A percentile compares a stretch with the other conserved stretches of the same genome.
These are phyloP conservation scores for Hypsibius dujardini DNA, from an alignment of 1,140 invertebrate species.

Conservation along the genomic window DNA sequence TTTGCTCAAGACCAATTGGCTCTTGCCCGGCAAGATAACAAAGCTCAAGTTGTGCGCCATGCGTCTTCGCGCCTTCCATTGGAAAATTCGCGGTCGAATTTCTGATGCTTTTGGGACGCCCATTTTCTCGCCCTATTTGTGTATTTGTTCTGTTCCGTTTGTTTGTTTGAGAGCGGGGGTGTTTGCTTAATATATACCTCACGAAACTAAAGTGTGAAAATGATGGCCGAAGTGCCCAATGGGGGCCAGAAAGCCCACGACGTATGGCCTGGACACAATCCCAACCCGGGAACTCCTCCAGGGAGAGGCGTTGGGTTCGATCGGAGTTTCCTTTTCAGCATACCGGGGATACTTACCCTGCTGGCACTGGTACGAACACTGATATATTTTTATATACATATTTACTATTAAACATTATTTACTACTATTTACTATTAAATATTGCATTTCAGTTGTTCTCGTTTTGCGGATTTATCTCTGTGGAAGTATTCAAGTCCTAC, in stretches of 20 bases:
- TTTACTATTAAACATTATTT: too few species aligned
- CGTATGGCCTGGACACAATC: neutral
- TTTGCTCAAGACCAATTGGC: too few species aligned
- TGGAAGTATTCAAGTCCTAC: neutral
- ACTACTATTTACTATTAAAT: neutral
- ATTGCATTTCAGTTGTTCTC: neutral
- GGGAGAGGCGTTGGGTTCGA: neutral
- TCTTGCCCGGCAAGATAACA: too few species aligned
- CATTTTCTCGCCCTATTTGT: too few species aligned
- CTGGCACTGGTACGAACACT: neutral
- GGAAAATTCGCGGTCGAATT: too few species aligned
- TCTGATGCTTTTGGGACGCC: too few species aligned
- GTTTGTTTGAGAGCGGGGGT: too few species aligned
- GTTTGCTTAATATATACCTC: too few species aligned
- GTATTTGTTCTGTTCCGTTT: too few species aligned
- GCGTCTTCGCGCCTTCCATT: too few species aligned
- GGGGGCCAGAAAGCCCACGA: neutral
- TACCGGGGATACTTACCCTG: neutral
- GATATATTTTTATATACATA: too few species aligned
- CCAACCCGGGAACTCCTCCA: neutral
- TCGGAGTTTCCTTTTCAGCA: neutral
- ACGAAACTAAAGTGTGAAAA: neutral
- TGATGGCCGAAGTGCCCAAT: slow-evolving; percentile 4
- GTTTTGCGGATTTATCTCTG: neutral
- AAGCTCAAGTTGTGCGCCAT: too few species aligned